phyloP scores from a whole-genome alignment of 2,113 vertebrate species.

The Hydrolagus affinis region DNA sequence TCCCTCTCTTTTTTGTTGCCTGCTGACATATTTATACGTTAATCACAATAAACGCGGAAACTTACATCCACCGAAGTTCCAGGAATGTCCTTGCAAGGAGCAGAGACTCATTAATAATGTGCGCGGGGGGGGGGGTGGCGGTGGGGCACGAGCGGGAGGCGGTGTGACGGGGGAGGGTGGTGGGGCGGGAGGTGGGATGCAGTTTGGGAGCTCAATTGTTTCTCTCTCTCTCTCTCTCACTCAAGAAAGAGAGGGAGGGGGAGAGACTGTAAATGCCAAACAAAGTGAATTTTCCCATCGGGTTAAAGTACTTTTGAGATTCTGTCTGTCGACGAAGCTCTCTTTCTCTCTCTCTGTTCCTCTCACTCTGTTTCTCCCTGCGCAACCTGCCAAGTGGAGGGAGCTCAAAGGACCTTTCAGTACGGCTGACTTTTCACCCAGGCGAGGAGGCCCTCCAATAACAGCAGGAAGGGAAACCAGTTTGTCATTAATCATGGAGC shows the following conservation, averaged over 20 bases:
- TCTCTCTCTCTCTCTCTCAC: no score
- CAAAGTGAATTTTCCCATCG: constrained; percentile 18
- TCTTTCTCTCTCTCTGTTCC: no score
- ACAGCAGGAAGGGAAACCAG: neutral
- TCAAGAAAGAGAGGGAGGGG: no score
- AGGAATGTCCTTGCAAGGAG: neutral
- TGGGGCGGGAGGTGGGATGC: no score
- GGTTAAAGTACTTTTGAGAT: neutral
- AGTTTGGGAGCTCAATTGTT: no score
- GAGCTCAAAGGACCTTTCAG: neutral
- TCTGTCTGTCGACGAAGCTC: neutral
- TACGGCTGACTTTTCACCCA: neutral
- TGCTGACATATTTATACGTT: constrained; percentile 17
- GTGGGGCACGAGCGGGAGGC: no score
- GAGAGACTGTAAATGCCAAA: constrained; percentile 7
- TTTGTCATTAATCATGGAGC: constrained; percentile 8
- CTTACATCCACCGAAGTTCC: constrained; percentile 1
- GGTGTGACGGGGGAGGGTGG: no score
- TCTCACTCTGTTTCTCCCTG: neutral
- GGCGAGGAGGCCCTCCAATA: neutral
- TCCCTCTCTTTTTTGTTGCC: no score
- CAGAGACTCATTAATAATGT: constrained; percentile 12
- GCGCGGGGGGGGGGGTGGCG: neutral
- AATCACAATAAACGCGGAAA: constrained; percentile 22
- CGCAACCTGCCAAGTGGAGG: neutral